Evolutionary conservation across 1,140 invertebrate genomes (phyloP), one percentile per base, ranked within the genome.

Genomic region (Drosophila ercepeae): DNA sequence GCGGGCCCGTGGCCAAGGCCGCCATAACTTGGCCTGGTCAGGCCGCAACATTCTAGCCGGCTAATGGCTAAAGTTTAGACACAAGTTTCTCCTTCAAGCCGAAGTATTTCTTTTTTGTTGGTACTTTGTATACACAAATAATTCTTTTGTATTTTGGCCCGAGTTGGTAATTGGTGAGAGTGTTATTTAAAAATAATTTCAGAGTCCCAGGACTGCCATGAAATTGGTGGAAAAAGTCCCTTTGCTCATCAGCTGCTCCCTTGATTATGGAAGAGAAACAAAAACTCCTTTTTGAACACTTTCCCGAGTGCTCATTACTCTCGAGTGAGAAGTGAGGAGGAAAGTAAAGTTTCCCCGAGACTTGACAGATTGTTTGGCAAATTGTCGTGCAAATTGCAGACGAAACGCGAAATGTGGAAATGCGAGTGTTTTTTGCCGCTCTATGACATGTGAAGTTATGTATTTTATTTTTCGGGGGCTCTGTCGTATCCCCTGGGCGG

Each of bases 291-390:
- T 25, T 60, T 19, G 51, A 7, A 2, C 42, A 41, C 36, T 59
- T 60, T 27, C 13, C 4, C 16, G 19, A 14, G 25, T 11, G 41
- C 39, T 64, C 45, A 64, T 65, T 64, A 64, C 44, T 67, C 46
- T n/a, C 2, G 14, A 16, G 13, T 1, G 11, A 32, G 29, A 32
- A 8, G 11, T 4, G 4, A 6, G 11, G 8, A 8, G 34, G 11
- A 36, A 45, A 23, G 36, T 7, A 44, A 67, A 67, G 60, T 67
- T 67, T 42, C 27, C 46, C 29, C 36, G 45, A 65, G 63, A 25
- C 46, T 67, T 65, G 63, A 67, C 60, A 52, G 63, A 67, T 67
- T 67, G 63, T 67, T 67, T 67, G 63, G 63, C 63, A 67, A 67
- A 67, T 67, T 65, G 48, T 67, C 45, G 60, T 65, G 60, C 63